Conservation (phyloP, 2,888 invertebrate genomes). For the Morpho achilles region DNA sequence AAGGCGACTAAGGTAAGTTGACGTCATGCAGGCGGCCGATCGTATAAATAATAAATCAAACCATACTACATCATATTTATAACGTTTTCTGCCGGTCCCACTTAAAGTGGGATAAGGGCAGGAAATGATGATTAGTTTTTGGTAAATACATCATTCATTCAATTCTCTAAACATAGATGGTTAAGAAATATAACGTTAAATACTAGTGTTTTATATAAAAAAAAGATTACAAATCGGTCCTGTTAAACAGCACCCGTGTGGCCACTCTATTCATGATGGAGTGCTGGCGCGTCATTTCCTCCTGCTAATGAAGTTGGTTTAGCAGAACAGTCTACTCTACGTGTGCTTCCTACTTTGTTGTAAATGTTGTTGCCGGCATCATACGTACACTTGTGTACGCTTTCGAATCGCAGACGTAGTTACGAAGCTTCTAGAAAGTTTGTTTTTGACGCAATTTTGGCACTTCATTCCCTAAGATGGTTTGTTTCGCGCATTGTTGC, state of each 20-base stretch:
- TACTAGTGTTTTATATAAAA: too few species aligned
- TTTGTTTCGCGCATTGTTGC: neutral
- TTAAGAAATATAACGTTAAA: too few species aligned
- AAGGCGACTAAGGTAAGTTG: too few species aligned
- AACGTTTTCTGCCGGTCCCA: too few species aligned
- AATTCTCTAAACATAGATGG: too few species aligned
- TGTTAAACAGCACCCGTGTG: neutral
- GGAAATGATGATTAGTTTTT: too few species aligned
- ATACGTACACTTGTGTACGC: slow-evolving; percentile 6
- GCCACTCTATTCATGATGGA: slow-evolving; percentile 8
- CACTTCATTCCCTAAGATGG: slow-evolving; percentile 6
- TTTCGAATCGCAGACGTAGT: slow-evolving; percentile 1
- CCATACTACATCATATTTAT: too few species aligned
- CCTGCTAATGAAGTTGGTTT: slow-evolving; percentile 27
- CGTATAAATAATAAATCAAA: too few species aligned
- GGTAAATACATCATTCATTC: too few species aligned
- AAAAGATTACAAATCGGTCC: too few species aligned
- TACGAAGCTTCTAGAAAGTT: slow-evolving; percentile 8
- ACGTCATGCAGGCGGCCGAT: too few species aligned
- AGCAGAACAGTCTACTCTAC: slow-evolving; percentile 4
- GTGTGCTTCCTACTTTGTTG: neutral
- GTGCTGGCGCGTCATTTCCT: slow-evolving; percentile 24
- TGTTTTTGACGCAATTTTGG: slow-evolving; percentile 10
- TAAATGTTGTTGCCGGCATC: slow-evolving; percentile 2
- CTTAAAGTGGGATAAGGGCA: too few species aligned